Evolutionary conservation across 2,888 invertebrate species (phyloP).

Genomic region (Ceriagrion tenellum): DNA sequence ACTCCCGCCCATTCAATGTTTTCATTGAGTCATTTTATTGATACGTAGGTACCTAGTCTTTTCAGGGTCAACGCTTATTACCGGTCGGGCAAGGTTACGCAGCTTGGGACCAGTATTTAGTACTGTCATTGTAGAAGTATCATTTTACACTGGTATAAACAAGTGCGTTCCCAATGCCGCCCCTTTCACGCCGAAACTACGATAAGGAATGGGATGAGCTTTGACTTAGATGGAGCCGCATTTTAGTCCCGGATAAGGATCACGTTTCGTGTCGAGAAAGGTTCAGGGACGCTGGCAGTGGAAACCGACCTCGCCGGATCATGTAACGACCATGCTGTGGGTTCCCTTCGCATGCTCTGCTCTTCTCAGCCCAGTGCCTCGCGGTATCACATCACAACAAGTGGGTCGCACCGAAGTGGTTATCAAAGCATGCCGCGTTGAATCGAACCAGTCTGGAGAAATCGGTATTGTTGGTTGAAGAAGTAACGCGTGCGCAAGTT

Average conservation of each 20-base stretch:
- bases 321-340: not conserved
- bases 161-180: too few species aligned
- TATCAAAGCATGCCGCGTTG: not conserved
- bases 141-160: too few species aligned
- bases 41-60: not conserved
- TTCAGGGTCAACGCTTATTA: not conserved
- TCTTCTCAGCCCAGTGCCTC: not conserved
- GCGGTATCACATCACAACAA: not conserved
- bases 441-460: not conserved
- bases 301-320: not conserved
- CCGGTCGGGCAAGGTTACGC: not conserved
- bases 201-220: not conserved
- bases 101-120: not conserved
- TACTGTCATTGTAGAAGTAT: not conserved
- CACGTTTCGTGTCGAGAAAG: not conserved
- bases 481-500: not conserved
- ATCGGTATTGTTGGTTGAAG: not conserved
- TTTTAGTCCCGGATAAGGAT: not conserved
- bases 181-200: too few species aligned
- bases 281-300: not conserved
- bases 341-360: not conserved
- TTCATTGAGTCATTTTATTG: not conserved
- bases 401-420: not conserved
- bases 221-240: not conserved
- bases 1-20: not conserved